A percentile compares a stretch with the other conserved stretches of the same genome.
These are phyloP conservation scores for Laterallus jamaicensis DNA, from an alignment of 2,113 vertebrate genomes.

Conservation along the genomic window DNA sequence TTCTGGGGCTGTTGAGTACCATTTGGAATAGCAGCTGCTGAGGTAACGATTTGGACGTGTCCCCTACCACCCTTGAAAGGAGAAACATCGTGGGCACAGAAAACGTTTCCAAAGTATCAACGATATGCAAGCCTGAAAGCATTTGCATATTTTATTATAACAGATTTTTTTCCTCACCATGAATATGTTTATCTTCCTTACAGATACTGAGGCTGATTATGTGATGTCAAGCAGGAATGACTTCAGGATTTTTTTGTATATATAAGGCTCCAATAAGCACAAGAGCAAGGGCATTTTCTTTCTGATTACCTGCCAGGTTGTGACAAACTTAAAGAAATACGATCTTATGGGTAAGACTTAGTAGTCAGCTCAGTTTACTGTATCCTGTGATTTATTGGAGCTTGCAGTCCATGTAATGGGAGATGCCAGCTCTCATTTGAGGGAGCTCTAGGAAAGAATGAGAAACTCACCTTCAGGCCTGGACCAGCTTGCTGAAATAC, in stretches of 20 bases:
- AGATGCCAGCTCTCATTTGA: conserved; percentile 36
- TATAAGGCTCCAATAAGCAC: neutral
- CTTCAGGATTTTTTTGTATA: neutral
- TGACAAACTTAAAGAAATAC: conserved; percentile 28
- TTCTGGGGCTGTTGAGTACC: conserved; percentile 35
- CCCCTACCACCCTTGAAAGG: conserved; percentile 43
- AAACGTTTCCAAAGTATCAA: conserved; percentile 37
- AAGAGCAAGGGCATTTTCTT: neutral
- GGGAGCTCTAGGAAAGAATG: neutral
- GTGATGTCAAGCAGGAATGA: neutral
- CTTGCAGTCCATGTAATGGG: conserved; percentile 5
- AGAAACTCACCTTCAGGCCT: neutral
- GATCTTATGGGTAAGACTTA: neutral
- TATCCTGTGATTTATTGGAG: conserved; percentile 39
- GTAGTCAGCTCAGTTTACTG: conserved; percentile 35
- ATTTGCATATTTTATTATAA: conserved; percentile 55
- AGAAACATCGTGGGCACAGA: conserved; percentile 32
- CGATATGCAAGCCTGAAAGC: neutral
- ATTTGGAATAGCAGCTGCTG: conserved; percentile 63
- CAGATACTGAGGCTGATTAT: neutral
- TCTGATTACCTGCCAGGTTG: conserved; percentile 8
- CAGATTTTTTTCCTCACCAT: neutral
- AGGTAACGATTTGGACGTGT: conserved; percentile 3
- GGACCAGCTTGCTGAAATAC: neutral
- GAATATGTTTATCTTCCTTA: conserved; percentile 8